Evolutionary conservation across 2,113 vertebrate species (phyloP).

Genomic region (Tonatia bakeri): DNA sequence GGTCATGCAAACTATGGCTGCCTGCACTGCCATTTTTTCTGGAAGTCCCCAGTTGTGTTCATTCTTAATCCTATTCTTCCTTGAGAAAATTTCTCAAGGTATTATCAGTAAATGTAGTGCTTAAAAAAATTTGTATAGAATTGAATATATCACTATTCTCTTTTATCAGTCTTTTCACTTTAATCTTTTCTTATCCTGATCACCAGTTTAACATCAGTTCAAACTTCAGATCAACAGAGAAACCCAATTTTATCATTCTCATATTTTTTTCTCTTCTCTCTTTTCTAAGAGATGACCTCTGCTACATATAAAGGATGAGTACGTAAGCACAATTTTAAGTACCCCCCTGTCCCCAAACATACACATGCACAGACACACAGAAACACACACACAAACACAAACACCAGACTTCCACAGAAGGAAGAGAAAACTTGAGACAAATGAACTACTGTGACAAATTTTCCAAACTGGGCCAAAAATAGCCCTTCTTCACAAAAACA

Average conservation of each 20-base stretch:
- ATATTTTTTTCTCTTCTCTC: background rate
- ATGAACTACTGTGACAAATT: slow-evolving; percentile 28
- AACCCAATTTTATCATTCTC: background rate
- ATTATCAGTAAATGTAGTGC: background rate
- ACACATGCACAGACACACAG: background rate
- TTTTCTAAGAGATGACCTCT: background rate
- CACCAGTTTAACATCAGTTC: background rate
- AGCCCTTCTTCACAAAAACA: slow-evolving; percentile 19
- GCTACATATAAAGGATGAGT: background rate
- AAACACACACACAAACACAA: background rate
- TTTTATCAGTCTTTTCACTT: background rate
- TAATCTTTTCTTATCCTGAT: background rate
- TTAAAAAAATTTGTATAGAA: background rate
- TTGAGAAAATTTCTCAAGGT: background rate
- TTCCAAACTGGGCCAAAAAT: slow-evolving; percentile 39
- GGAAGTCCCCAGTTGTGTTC: background rate
- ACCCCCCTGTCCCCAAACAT: background rate
- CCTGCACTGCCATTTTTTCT: too few species aligned
- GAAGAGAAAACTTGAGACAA: slow-evolving; percentile 24
- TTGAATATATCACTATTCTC: background rate
- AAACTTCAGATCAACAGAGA: background rate
- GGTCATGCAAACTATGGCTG: too few species aligned
- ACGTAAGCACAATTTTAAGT: too few species aligned
- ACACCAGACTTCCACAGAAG: background rate
- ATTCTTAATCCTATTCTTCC: background rate